Evolutionary conservation across 1,140 invertebrate genomes (phyloP), one percentile per base, ranked within the genome.

Genomic region (Doryteuthis pealeii): DNA sequence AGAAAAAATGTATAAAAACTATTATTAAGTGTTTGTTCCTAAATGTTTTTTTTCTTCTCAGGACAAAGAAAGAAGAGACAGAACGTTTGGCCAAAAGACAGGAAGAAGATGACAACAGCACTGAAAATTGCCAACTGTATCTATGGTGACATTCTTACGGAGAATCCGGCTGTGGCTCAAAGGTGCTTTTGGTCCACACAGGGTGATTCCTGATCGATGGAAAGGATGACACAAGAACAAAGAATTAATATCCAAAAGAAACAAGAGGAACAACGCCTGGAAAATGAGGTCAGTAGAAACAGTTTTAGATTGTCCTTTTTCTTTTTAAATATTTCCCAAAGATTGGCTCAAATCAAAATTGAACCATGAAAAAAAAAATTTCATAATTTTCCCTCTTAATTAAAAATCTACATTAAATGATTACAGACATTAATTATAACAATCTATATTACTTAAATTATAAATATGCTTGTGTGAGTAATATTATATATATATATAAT

Each of bases 101-200:
- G 68, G 91, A 93, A 80, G 91, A 93, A 8, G 90, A 92, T 73
- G 93, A 95, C 81, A 94, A 96, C 82, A 92, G 91, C 74, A 93
- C 94, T 66, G 95, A 96, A 30, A 88, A 94, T 96, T 76, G 93
- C 94, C 83, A 96, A 96, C 85, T 91, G 92, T 80, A 89, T 95
- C 66, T 94, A 93, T 22, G 94, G 94, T 26, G 95, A 96, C 84
- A 92, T 96, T 87, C 89, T 97, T 43, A 94, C 92, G 1, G 95
- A 96, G 87, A 94, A 94, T 80, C 92, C 91, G 0, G 92, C 93
- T 72, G 91, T 92, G 2, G 92, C 92, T 0, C 91, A 92, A 74
- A 95, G 72, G 94, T 80, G 91, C 91, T n/a, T 91, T 92, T 58
- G 94, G 94, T 33, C 91, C 92, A 1, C 90, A 92, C 80, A 91